Evolutionary conservation across 2,113 vertebrate genomes (phyloP).

Genomic region (Astur gentilis): DNA sequence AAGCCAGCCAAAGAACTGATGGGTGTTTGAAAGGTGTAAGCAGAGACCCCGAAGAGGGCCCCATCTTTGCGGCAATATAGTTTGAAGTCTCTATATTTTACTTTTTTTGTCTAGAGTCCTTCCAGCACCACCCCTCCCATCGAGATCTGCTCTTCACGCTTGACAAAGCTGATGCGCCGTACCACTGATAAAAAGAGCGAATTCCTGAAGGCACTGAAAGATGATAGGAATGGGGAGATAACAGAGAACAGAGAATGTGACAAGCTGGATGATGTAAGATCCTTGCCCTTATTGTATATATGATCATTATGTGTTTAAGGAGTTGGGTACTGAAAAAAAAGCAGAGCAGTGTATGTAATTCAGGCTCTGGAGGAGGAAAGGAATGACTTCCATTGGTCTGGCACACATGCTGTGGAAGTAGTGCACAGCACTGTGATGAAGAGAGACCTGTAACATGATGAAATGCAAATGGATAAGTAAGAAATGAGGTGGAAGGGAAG

Average conservation of each 20-base stretch:
- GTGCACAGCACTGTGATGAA: background rate
- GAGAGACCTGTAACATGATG: background rate
- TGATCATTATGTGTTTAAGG: background rate
- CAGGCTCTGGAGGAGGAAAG: background rate
- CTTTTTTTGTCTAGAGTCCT: conserved; percentile 77
- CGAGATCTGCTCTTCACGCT: conserved; percentile 90
- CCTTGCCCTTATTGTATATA: background rate
- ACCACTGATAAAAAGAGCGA: conserved; percentile 95
- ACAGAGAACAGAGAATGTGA: conserved; percentile 88
- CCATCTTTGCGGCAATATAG: background rate
- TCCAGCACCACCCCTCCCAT: conserved; percentile 95
- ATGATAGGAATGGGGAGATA: conserved; percentile 89
- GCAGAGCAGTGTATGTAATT: background rate
- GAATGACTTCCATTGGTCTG: background rate
- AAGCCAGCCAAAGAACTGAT: background rate
- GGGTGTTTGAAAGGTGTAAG: background rate
- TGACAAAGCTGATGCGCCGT: conserved; percentile 92
- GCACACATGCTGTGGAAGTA: background rate
- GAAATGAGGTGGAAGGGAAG: background rate
- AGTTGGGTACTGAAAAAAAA: background rate
- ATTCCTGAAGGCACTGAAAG: conserved; percentile 93
- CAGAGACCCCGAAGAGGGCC: background rate
- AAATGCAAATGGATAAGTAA: background rate
- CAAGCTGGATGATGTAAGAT: conserved; percentile 84
- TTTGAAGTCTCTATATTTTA: background rate